Percentiles rank a stretch among this genome's conserved stretches.
These are phyloP conservation scores for Epistrophe eligans DNA, from an alignment of 2,888 invertebrate species.

Conservation along the genomic window DNA sequence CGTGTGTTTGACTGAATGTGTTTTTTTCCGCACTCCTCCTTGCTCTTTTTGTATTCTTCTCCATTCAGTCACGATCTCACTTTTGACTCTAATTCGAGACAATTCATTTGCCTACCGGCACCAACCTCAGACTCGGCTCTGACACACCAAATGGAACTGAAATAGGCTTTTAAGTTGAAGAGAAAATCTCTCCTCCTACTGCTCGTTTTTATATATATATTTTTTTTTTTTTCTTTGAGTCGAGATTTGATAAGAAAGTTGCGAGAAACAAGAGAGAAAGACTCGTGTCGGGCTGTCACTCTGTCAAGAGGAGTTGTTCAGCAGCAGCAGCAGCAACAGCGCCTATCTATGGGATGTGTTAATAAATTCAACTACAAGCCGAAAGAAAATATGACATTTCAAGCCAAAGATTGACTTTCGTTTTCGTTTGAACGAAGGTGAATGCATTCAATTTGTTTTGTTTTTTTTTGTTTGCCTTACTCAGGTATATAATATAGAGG, in stretches of 20 bases:
- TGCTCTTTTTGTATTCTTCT: background rate
- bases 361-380: constrained; percentile 48
- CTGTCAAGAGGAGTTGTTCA: constrained; percentile 9
- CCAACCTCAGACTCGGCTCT: background rate
- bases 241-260: constrained; percentile 65
- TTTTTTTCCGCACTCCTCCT: constrained; percentile 1
- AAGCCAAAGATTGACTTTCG: constrained; percentile 64
- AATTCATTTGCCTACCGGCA: constrained; percentile 72
- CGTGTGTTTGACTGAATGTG: constrained; percentile 12
- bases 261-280: constrained; percentile 37
- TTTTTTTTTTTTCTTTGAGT: background rate
- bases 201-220: too few species aligned
- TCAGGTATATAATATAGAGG: constrained; percentile 47
- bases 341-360: constrained; percentile 57
- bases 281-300: constrained; percentile 26
- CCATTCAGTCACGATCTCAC: constrained; percentile 72
- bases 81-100: constrained; percentile 75
- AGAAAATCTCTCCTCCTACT: constrained; percentile 56
- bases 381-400: constrained; percentile 67
- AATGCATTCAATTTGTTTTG: constrained; percentile 63
- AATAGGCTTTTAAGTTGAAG: constrained; percentile 35
- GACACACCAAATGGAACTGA: background rate
- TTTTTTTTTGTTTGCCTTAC: background rate
- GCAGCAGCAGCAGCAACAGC: background rate
- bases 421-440: constrained; percentile 66